phyloP scores from a whole-genome alignment of 2,797 vertebrate species.

The Morus bassanus region DNA sequence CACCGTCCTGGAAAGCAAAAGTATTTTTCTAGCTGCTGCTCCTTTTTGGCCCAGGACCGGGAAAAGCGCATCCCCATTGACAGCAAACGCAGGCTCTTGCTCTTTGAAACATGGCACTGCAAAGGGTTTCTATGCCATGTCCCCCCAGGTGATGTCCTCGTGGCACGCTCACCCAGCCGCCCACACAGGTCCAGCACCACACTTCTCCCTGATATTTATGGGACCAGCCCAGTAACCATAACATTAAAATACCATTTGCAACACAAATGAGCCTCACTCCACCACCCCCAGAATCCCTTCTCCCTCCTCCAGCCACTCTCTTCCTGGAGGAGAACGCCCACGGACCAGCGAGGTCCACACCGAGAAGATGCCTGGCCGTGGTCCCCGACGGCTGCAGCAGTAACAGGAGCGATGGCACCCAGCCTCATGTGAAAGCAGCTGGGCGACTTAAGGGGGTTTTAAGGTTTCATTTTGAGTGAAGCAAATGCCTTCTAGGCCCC shows the following conservation, averaged over 20 bases:
- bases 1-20: background rate
- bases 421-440: background rate
- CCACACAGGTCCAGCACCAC: background rate
- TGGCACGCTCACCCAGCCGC: background rate
- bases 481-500: background rate
- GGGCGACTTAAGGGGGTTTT: background rate
- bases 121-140: background rate
- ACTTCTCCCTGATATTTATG: background rate
- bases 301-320: background rate
- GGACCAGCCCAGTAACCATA: background rate
- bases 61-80: accelerated
- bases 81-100: background rate
- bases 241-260: background rate
- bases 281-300: accelerated
- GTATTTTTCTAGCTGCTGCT: background rate
- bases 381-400: accelerated
- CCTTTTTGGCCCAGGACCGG: background rate
- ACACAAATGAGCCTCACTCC: background rate
- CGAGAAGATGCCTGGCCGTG: accelerated
- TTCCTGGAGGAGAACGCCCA: background rate
- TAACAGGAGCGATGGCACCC: background rate
- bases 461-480: constrained; percentile 16
- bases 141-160: accelerated
- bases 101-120: accelerated
- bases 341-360: accelerated